These are phyloP conservation scores for Caenorhabditis uteleia DNA, from an alignment of 2,888 invertebrate genomes.

Conservation along the genomic window DNA sequence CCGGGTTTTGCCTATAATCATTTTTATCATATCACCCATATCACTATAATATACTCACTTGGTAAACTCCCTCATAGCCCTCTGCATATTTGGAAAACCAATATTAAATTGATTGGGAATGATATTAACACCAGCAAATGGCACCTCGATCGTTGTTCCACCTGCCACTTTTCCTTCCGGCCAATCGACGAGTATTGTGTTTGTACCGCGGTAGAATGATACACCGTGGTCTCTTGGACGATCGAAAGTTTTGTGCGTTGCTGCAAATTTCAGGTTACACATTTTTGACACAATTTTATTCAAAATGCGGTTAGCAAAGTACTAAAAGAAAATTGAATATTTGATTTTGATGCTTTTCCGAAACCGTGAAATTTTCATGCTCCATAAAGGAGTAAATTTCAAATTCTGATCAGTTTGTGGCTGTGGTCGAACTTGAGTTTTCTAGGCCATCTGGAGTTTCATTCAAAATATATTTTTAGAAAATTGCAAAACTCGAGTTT, in stretches of 20 bases:
- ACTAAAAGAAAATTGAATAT: too few species aligned
- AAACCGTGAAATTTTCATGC: too few species aligned
- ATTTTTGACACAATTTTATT: too few species aligned
- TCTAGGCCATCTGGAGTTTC: too few species aligned
- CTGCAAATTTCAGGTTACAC: too few species aligned
- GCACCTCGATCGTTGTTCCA: slow-evolving; percentile 59
- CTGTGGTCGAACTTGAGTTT: too few species aligned
- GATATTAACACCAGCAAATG: slow-evolving; percentile 57
- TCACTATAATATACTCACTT: slow-evolving; percentile 23
- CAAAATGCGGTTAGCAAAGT: not conserved
- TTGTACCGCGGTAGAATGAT: slow-evolving; percentile 62
- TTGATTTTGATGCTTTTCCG: too few species aligned
- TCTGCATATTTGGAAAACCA: slow-evolving; percentile 59
- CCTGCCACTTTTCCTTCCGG: slow-evolving; percentile 62
- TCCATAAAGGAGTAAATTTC: too few species aligned
- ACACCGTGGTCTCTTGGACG: slow-evolving; percentile 63
- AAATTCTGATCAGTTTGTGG: too few species aligned
- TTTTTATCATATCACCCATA: too few species aligned
- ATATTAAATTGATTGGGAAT: slow-evolving; percentile 53
- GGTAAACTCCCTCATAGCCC: slow-evolving; percentile 47
- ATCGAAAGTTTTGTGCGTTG: slow-evolving; percentile 53
- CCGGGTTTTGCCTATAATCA: slow-evolving; percentile 57
- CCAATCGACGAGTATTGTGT: slow-evolving; percentile 62
- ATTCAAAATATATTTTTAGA: too few species aligned
- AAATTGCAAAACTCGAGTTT: too few species aligned